Conservation (phyloP, 2,113 vertebrate species). For the Neoarius graeffei region DNA sequence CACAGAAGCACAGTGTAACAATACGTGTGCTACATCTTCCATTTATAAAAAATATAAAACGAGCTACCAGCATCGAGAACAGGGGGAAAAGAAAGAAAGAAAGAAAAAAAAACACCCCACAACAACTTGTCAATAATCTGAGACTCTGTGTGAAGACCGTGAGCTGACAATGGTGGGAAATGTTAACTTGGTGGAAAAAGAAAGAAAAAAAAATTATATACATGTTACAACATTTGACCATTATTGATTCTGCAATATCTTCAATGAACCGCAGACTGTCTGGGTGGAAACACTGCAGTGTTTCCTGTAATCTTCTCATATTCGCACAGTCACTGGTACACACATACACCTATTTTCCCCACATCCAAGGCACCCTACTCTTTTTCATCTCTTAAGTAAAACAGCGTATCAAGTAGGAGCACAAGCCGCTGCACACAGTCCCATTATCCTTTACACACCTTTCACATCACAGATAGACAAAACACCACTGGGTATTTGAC, state of each 20-base stretch:
- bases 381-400: background rate
- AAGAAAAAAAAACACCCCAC: background rate
- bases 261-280: background rate
- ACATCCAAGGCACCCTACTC: background rate
- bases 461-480: slow-evolving; percentile 36
- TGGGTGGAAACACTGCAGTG: background rate
- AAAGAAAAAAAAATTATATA: background rate
- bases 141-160: background rate
- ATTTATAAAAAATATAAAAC: background rate
- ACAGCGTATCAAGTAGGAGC: slow-evolving; percentile 1
- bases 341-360: background rate
- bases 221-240: background rate
- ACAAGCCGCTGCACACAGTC: slow-evolving; percentile 15
- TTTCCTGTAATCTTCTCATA: background rate
- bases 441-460: slow-evolving; percentile 23
- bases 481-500: slow-evolving; percentile 19
- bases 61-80: background rate
- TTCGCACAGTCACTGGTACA: slow-evolving; percentile 1
- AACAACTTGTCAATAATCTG: background rate
- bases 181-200: background rate
- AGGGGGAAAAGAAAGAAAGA: background rate
- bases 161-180: background rate
- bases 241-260: background rate
- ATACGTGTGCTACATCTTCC: background rate
- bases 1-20: background rate